A percentile compares a stretch with the other conserved stretches of the same genome.
phyloP scores from a whole-genome alignment of 2,888 invertebrate genomes.

The Chalcosyrphus nemorum region DNA sequence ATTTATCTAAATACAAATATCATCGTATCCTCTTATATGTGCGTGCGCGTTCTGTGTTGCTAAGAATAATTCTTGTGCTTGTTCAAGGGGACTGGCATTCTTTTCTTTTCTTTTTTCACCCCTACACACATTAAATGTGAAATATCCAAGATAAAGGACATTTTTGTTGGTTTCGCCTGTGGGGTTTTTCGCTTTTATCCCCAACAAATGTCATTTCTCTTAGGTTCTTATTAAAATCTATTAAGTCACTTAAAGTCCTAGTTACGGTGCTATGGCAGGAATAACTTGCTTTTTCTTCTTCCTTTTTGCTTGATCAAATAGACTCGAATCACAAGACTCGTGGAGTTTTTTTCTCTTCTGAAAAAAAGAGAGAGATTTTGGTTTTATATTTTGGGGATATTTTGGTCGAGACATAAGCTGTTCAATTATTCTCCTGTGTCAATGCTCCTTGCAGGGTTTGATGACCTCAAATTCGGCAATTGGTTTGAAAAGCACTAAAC shows the following conservation, averaged over 20 bases:
- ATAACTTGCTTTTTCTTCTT: not conserved
- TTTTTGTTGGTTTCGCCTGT: constrained; percentile 5
- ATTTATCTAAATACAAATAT: constrained; percentile 70
- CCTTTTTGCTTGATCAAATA: not conserved
- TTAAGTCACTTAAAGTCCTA: not conserved
- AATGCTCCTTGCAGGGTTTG: no score
- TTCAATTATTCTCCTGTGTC: no score
- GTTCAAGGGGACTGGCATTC: not conserved
- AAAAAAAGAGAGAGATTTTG: no score
- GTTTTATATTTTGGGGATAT: no score
- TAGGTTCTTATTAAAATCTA: constrained; percentile 11
- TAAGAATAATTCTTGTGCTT: constrained; percentile 43
- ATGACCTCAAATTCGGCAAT: no score
- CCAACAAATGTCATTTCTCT: not conserved
- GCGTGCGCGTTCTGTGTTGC: constrained; percentile 25
- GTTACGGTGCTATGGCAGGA: not conserved
- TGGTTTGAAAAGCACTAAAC: no score
- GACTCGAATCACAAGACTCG: not conserved
- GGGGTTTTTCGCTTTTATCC: not conserved
- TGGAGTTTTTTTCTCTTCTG: no score
- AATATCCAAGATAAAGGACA: constrained; percentile 18
- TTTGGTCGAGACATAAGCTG: no score
- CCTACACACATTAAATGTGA: constrained; percentile 16
- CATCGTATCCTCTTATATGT: constrained; percentile 43
- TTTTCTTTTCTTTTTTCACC: not conserved